These are phyloP conservation scores for Phasia obesa DNA, from an alignment of 2,888 invertebrate genomes.

Conservation along the genomic window DNA sequence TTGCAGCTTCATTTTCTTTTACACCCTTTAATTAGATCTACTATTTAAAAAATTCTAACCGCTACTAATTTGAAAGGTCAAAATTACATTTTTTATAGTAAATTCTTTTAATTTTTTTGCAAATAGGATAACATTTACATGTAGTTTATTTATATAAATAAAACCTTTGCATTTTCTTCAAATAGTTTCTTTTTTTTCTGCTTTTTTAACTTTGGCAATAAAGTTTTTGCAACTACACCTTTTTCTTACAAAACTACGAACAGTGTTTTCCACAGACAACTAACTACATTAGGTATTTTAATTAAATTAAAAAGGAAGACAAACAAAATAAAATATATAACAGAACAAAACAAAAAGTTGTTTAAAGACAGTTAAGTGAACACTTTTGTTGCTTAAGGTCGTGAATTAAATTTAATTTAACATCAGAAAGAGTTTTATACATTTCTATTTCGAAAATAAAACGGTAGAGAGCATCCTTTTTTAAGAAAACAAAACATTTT, in stretches of 20 bases:
- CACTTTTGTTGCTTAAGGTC: not conserved
- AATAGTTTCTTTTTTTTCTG: constrained; percentile 9
- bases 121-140: constrained; percentile 10
- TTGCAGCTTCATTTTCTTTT: not conserved
- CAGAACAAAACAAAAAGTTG: not conserved
- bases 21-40: constrained; percentile 20
- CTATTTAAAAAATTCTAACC: constrained; percentile 5
- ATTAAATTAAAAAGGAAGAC: constrained; percentile 45
- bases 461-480: constrained; percentile 34
- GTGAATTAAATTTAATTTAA: constrained; percentile 43
- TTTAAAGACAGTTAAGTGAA: constrained; percentile 8
- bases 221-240: constrained; percentile 24
- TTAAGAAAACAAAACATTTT: constrained; percentile 34
- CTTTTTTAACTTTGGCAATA: not conserved
- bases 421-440: constrained; percentile 34
- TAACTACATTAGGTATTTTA: constrained; percentile 52
- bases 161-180: constrained; percentile 10
- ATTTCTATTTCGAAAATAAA: constrained; percentile 19
- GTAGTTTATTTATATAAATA: constrained; percentile 16
- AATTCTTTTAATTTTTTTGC: not conserved
- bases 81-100: not conserved
- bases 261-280: constrained; percentile 16
- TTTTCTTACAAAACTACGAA: constrained; percentile 22
- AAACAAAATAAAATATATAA: constrained; percentile 2
- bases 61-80: constrained; percentile 2